Percentiles rank a stretch among this genome's conserved stretches.
Conservation (phyloP, 92 coral and sea anemone species). For the Phenganax subtilis region DNA sequence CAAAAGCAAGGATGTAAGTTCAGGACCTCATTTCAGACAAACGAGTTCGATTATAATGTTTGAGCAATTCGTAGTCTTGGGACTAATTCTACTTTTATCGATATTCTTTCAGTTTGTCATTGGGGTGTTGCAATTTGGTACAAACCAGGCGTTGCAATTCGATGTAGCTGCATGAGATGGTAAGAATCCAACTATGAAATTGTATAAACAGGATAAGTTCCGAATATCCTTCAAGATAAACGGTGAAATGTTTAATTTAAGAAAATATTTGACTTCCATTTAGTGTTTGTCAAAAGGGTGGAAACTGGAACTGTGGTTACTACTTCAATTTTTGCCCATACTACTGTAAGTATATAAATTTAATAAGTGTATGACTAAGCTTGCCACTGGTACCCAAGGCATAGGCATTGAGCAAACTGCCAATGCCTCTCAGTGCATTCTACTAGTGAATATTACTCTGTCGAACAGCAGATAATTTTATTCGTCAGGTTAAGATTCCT, state of each 20-base stretch:
- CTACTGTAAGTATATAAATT: constrained; percentile 20
- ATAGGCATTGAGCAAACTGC: too few species aligned
- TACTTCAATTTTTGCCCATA: constrained; percentile 15
- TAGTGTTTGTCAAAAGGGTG: not conserved
- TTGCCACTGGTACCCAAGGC: too few species aligned
- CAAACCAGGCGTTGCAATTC: constrained; percentile 7
- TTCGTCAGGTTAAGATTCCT: too few species aligned
- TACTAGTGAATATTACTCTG: too few species aligned
- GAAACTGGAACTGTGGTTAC: constrained; percentile 12
- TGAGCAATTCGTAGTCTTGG: not conserved
- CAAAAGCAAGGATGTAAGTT: constrained; percentile 14
- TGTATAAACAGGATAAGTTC: not conserved
- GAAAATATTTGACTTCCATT: not conserved
- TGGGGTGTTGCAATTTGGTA: constrained; percentile 19
- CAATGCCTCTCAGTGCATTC: too few species aligned
- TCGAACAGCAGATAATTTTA: too few species aligned
- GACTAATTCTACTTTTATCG: not conserved
- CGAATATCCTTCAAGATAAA: not conserved
- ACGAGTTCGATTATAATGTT: not conserved
- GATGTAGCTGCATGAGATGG: constrained; percentile 37
- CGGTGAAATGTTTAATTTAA: not conserved
- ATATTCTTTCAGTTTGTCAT: constrained; percentile 19
- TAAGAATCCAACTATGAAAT: not conserved
- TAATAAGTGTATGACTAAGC: too few species aligned
- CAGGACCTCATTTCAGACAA: not conserved